Conservation (phyloP, 2,888 invertebrate genomes). For the Hedychridium roseum region DNA sequence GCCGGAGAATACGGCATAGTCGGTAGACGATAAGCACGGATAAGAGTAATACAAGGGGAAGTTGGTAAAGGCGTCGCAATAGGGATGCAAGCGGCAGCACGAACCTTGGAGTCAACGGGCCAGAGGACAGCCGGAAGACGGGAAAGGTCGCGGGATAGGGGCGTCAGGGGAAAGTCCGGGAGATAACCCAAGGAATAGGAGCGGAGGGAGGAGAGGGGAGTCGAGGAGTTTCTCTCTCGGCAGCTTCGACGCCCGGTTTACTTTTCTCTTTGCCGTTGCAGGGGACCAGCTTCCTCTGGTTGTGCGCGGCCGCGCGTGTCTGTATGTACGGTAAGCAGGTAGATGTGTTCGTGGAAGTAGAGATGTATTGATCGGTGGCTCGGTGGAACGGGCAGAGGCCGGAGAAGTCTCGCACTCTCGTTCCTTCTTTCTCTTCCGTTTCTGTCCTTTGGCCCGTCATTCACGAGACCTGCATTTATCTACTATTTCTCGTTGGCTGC, state of each 20-base stretch:
- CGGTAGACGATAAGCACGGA: no score
- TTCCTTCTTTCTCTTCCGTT: conserved; percentile 14
- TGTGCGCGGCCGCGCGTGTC: no score
- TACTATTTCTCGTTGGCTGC: background rate
- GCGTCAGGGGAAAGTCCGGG: no score
- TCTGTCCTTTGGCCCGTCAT: background rate
- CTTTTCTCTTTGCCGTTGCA: conserved; percentile 8
- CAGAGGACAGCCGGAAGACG: no score
- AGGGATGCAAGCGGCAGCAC: no score
- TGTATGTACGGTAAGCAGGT: background rate
- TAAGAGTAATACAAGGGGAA: no score
- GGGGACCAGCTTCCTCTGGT: conserved; percentile 1
- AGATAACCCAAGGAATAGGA: background rate
- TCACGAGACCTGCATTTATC: no score
- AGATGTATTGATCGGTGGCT: conserved; percentile 59
- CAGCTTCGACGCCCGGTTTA: conserved; percentile 14
- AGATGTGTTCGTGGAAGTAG: conserved; percentile 43
- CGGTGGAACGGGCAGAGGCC: conserved; percentile 44
- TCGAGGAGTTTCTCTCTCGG: conserved; percentile 1
- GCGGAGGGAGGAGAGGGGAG: background rate
- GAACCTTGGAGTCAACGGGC: no score
- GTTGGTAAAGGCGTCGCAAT: no score
- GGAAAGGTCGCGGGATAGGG: no score
- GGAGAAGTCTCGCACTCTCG: conserved; percentile 29
- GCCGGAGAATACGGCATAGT: no score